Percentiles rank a stretch among this genome's conserved stretches.
Conservation (phyloP, 2,888 invertebrate genomes). For the Drosophila acutilabella region DNA sequence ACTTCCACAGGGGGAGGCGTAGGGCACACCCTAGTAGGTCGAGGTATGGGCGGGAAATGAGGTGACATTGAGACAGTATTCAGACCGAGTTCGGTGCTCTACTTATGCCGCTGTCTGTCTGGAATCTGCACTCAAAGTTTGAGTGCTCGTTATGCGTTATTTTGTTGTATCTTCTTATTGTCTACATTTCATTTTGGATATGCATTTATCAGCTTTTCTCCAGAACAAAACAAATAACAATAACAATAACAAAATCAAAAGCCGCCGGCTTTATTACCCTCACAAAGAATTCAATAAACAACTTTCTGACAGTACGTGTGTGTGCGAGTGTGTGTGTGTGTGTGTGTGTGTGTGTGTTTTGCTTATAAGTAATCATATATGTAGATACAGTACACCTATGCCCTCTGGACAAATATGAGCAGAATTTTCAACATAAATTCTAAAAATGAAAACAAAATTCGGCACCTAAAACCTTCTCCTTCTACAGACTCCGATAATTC, state of each 20-base stretch:
- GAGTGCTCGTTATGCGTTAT: background rate
- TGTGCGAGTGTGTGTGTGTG: background rate
- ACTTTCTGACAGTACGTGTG: slow-evolving; percentile 11
- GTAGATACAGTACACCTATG: slow-evolving; percentile 13
- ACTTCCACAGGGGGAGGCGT: too few relatives aligned
- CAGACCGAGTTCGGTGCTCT: slow-evolving; percentile 7
- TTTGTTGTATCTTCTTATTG: background rate
- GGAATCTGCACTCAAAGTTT: background rate
- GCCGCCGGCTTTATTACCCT: slow-evolving; percentile 24
- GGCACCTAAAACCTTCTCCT: background rate
- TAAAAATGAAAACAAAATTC: background rate
- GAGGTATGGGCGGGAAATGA: background rate
- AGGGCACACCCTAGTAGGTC: too few relatives aligned
- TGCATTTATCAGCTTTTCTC: slow-evolving; percentile 24
- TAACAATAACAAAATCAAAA: slow-evolving; percentile 31
- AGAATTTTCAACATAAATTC: too few relatives aligned
- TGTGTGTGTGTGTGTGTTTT: slow-evolving; percentile 3
- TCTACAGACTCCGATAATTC: too few relatives aligned
- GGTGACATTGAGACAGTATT: background rate
- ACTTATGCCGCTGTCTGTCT: slow-evolving; percentile 13
- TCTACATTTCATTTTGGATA: slow-evolving; percentile 13
- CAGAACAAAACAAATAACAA: slow-evolving; percentile 13
- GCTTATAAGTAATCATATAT: slow-evolving; percentile 23
- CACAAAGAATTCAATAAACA: slow-evolving; percentile 48
- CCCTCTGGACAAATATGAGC: slow-evolving; percentile 5